Evolutionary conservation across 2,888 invertebrate genomes (phyloP).

Genomic region (Oscheius onirici): DNA sequence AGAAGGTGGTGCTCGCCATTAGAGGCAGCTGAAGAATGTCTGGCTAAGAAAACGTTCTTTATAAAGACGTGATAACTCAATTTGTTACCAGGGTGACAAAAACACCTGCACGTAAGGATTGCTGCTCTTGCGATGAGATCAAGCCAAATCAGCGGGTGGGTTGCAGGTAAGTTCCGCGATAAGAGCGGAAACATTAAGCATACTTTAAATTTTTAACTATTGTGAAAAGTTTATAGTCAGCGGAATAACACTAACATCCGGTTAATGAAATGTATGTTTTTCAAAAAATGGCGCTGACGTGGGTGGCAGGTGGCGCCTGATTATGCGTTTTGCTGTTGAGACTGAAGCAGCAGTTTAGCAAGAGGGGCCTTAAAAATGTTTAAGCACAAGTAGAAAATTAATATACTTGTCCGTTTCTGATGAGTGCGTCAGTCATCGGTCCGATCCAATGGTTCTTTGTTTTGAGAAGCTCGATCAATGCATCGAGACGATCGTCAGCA

Average conservation of each 20-base stretch:
- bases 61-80: background rate
- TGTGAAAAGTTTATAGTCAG: constrained; percentile 19
- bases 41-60: background rate
- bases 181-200: no score
- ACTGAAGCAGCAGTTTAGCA: constrained; percentile 29
- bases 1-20: background rate
- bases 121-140: no score
- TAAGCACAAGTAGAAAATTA: background rate
- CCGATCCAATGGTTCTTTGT: constrained; percentile 68
- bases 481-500: constrained; percentile 59
- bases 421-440: constrained; percentile 65
- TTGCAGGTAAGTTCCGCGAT: no score
- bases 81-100: constrained; percentile 12
- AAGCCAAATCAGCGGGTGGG: no score
- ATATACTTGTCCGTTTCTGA: constrained; percentile 60
- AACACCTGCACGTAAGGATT: constrained; percentile 3
- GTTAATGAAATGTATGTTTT: background rate
- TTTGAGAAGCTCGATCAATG: constrained; percentile 64
- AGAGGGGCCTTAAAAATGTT: constrained; percentile 24
- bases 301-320: constrained; percentile 2
- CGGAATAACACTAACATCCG: background rate
- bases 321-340: constrained; percentile 25
- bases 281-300: constrained; percentile 5
- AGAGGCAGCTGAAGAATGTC: background rate
- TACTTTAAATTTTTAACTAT: background rate